Base-by-base conservation (phyloP, 2,888 invertebrate species). In the Phortica okadai region DNA sequence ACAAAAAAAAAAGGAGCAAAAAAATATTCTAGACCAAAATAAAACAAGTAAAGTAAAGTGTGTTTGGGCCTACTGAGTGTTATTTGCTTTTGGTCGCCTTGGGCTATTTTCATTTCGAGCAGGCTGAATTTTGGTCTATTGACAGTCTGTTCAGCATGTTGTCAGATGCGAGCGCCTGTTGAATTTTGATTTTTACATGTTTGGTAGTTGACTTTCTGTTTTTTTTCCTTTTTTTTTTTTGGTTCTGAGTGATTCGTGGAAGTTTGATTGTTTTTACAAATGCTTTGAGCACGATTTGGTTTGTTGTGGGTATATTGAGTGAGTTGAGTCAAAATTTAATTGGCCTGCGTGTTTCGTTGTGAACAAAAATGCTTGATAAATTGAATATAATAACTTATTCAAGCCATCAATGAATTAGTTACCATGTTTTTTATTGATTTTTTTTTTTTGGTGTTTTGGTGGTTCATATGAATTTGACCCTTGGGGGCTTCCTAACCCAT, bases 261-360 rank as follows among this genome's bases (percentile, higher is more conserved):
- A 33, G 7, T 64, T 64, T 64, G 64, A 64, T 64, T 64, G 64
- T 64, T 64, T 64, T 58, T 4, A 33, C 64, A 25, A 21, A 64
- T 33, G 14, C 50, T 6, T 2, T 25, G 64, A 41, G 10, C 14
- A 33, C 11, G 41, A 10, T 14, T 64, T 25, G 64, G 25, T 1
- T n/a, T 16, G 6, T 14, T 14, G 16, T 33, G 33, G 2, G 33
- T 33, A 33, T 33, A 5, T 33, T 33, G 33, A 33, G 4, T 1
- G n/a, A 33, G 33, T 33, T 33, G 4, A 33, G 33, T 33, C 33
- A 33, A 33, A 33, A 33, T 33, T 33, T 33, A 33, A 33, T 33
- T 33, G 33, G 33, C 33, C 4, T 33, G 33, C 4, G 33, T 33
- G 33, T 2, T 33, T 33, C 33, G 33, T 5, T 4, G 33, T 33